Evolutionary conservation across 2,888 invertebrate species (phyloP).

Genomic region (Rotaria socialis): DNA sequence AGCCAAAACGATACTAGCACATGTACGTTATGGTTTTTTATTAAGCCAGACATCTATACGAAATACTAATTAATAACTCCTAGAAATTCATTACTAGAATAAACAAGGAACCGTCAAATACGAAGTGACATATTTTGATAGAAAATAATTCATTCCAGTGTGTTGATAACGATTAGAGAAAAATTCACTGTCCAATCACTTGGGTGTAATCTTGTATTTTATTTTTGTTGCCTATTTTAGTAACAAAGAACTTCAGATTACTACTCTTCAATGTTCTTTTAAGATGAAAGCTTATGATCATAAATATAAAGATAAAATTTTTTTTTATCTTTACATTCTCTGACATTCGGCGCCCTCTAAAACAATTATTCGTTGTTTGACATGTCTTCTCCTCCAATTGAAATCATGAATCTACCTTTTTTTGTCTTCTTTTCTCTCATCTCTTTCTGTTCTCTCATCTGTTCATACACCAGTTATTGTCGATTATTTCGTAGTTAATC

Average conservation of each 20-base stretch:
- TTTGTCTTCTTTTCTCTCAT: constrained; percentile 4
- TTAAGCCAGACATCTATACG: too few species aligned
- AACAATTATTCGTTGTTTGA: constrained; percentile 18
- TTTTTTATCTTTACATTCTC: neutral
- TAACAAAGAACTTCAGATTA: neutral
- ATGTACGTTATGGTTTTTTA: too few species aligned
- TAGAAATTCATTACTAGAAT: too few species aligned
- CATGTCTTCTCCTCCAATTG: neutral
- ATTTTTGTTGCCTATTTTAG: too few species aligned
- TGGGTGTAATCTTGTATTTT: too few species aligned
- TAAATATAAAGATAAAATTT: neutral
- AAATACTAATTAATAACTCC: too few species aligned
- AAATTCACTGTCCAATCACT: too few species aligned
- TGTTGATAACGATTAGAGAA: too few species aligned
- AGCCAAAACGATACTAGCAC: too few species aligned
- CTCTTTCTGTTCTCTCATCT: neutral
- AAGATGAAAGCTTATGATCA: neutral
- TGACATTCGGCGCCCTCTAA: constrained; percentile 23
- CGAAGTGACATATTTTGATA: too few species aligned
- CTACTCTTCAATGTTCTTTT: neutral
- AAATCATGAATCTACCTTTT: constrained; percentile 25
- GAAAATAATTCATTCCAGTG: too few species aligned
- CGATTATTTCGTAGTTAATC: neutral
- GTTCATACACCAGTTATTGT: neutral
- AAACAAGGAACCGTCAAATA: too few species aligned